Conservation (phyloP, 2,113 vertebrate genomes). For the Tor tambroides region DNA sequence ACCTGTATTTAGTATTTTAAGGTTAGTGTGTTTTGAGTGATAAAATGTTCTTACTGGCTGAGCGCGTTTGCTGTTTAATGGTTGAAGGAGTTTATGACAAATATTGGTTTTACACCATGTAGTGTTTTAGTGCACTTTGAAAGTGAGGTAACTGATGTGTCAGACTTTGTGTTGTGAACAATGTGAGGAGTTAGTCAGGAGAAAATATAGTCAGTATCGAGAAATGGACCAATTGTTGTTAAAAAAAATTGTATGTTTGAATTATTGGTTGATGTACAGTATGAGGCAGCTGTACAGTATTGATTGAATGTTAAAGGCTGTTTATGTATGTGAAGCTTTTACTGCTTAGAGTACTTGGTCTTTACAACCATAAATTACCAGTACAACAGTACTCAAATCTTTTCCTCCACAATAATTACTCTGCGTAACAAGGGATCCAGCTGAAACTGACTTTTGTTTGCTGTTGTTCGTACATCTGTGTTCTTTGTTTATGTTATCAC, state of each 20-base stretch:
- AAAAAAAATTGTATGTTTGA: background rate
- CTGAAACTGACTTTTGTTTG: conserved; percentile 36
- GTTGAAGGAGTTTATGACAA: background rate
- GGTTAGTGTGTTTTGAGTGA: background rate
- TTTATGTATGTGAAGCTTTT: conserved; percentile 30
- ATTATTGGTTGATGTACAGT: background rate
- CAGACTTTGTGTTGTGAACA: background rate
- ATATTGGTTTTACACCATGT: background rate
- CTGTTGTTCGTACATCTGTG: conserved; percentile 49
- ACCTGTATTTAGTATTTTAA: background rate
- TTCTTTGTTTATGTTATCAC: conserved; percentile 41
- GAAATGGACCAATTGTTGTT: background rate
- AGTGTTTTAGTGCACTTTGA: background rate
- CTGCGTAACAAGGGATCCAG: conserved; percentile 27
- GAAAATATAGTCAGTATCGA: background rate
- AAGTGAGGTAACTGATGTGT: background rate
- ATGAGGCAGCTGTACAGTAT: background rate
- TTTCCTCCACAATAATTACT: conserved; percentile 46
- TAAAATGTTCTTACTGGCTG: background rate
- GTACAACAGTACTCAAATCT: conserved; percentile 4
- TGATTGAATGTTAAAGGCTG: conserved; percentile 20
- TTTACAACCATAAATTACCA: conserved; percentile 47
- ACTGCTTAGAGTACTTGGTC: conserved; percentile 29
- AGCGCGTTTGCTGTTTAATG: background rate
- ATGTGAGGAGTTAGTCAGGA: background rate